Percentiles rank a stretch among this genome's conserved stretches.
These are phyloP conservation scores for Thalassophryne amazonica DNA, from an alignment of 2,797 vertebrate species.

Conservation along the genomic window DNA sequence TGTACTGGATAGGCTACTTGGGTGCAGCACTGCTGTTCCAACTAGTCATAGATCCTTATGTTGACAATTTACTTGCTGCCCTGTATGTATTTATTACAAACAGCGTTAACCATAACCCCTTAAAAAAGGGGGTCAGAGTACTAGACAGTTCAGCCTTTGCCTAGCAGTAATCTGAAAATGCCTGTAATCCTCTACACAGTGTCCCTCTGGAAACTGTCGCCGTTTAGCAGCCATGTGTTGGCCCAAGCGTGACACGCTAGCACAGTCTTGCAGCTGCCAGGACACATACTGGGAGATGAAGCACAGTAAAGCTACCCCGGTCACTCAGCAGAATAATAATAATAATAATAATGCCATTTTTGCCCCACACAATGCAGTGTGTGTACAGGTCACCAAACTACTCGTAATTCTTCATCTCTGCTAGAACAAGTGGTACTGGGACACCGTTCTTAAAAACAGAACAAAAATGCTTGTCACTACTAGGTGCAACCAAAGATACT, in stretches of 20 bases:
- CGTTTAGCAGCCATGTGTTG: slow-evolving; percentile 67
- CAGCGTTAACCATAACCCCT: too few relatives aligned
- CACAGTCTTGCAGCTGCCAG: slow-evolving; percentile 64
- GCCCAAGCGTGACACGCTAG: slow-evolving; percentile 65
- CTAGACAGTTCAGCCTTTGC: slow-evolving; percentile 71
- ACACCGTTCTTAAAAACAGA: neutral
- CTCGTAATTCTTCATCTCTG: slow-evolving; percentile 40
- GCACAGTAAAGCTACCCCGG: slow-evolving; percentile 48
- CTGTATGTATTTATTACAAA: slow-evolving; percentile 19
- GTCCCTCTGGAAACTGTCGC: slow-evolving; percentile 64
- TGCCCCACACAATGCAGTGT: slow-evolving; percentile 34
- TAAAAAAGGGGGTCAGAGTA: slow-evolving; percentile 64
- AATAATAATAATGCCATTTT: slow-evolving; percentile 59
- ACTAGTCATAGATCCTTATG: too few relatives aligned
- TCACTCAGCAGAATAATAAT: slow-evolving; percentile 63
- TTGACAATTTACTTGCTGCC: too few relatives aligned
- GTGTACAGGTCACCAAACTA: slow-evolving; percentile 59
- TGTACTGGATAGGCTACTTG: too few relatives aligned
- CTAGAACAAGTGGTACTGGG: slow-evolving; percentile 32
- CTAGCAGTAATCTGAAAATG: slow-evolving; percentile 76
- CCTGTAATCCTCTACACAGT: slow-evolving; percentile 72
- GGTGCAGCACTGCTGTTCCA: too few relatives aligned
- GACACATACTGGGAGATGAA: slow-evolving; percentile 61
- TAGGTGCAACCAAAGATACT: too few relatives aligned
- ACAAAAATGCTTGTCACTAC: too few relatives aligned